Evolutionary conservation across 1,140 invertebrate genomes (phyloP).

Genomic region (Dolichoris vasculosae): DNA sequence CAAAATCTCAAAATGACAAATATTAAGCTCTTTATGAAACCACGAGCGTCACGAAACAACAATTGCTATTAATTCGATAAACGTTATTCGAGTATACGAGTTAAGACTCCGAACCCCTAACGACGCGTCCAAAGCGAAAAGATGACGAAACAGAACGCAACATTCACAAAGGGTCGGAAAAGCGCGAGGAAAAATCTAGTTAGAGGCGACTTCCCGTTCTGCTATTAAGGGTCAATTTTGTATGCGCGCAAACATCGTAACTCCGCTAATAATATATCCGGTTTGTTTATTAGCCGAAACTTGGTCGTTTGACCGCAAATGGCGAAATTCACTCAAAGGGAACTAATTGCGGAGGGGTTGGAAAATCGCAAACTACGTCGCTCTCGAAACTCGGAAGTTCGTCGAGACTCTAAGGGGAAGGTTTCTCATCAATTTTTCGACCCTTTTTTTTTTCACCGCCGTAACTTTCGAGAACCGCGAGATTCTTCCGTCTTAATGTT

Average conservation of each 20-base stretch:
- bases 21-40: no score
- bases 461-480: slow-evolving; percentile 6
- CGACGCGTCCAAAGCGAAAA: neutral
- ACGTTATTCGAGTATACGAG: neutral
- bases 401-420: no score
- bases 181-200: neutral
- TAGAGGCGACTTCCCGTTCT: neutral
- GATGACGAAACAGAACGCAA: neutral
- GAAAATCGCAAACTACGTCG: neutral
- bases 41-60: neutral
- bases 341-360: slow-evolving; percentile 4
- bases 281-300: slow-evolving; percentile 32
- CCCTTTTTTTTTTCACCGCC: neutral
- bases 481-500: neutral
- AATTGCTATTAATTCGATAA: neutral
- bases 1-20: neutral
- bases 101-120: neutral
- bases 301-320: slow-evolving; percentile 16
- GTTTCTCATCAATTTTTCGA: neutral
- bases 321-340: slow-evolving; percentile 21
- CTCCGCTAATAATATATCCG: slow-evolving; percentile 34
- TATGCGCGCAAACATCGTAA: neutral
- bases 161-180: neutral
- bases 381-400: slow-evolving; percentile 14
- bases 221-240: neutral